Evolutionary conservation across 64 coral and sea anemone species (phyloP).

Genomic region (Montipora capricornis): DNA sequence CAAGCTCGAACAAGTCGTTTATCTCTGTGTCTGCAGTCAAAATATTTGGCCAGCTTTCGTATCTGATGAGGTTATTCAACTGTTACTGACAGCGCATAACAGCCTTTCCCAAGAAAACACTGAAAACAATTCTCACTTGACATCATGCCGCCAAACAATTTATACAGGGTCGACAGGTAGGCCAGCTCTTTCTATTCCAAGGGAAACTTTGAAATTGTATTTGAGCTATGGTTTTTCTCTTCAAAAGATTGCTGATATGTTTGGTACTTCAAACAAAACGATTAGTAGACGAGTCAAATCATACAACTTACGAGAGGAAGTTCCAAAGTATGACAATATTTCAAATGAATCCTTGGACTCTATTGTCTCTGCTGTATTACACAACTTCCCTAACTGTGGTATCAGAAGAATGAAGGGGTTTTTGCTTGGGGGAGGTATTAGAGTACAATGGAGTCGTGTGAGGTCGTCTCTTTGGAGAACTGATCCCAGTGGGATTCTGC

Average conservation of each 20-base stretch:
- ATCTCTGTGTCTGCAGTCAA: too few relatives aligned
- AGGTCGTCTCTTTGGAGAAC: too few relatives aligned
- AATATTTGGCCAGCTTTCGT: too few relatives aligned
- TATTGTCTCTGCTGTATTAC: not conserved
- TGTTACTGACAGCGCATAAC: too few relatives aligned
- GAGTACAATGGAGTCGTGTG: not conserved
- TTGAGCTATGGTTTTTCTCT: constrained; percentile 34
- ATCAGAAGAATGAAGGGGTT: constrained; percentile 62
- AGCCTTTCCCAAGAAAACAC: too few relatives aligned
- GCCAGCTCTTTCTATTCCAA: constrained; percentile 35
- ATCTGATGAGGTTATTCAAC: too few relatives aligned
- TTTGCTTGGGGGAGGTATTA: constrained; percentile 20
- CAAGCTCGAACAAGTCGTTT: too few relatives aligned
- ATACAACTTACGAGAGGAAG: constrained; percentile 52
- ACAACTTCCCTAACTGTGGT: not conserved
- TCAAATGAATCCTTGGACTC: constrained; percentile 49
- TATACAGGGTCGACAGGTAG: constrained; percentile 55
- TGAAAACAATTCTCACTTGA: too few relatives aligned
- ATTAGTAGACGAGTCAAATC: constrained; percentile 44
- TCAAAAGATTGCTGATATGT: not conserved
- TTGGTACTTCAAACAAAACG: constrained; percentile 52
- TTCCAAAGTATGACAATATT: constrained; percentile 53
- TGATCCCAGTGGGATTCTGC: too few relatives aligned
- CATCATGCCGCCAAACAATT: not conserved
- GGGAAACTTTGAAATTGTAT: constrained; percentile 58